phyloP scores from a whole-genome alignment of 2,113 vertebrate genomes.

The Corydoras sp. region DNA sequence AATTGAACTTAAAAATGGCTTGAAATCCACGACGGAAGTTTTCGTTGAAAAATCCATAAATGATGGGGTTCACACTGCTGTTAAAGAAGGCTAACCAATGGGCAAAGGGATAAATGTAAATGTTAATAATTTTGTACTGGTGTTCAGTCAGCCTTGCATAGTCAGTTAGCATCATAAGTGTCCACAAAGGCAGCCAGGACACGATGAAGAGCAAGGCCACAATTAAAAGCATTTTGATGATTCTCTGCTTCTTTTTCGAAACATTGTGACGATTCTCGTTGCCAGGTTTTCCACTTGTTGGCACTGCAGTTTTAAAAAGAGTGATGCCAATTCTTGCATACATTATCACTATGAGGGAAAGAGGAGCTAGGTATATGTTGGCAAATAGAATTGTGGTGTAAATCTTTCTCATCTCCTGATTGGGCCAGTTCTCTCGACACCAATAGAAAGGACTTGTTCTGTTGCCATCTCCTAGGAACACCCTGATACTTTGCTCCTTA shows the following conservation, averaged over 20 bases:
- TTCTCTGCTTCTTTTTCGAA: conserved; percentile 78
- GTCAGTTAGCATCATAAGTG: conserved; percentile 87
- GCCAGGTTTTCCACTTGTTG: conserved; percentile 53
- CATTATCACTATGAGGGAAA: conserved; percentile 80
- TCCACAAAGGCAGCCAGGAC: conserved; percentile 92
- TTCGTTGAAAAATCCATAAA: conserved; percentile 86
- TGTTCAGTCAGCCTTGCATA: conserved; percentile 70
- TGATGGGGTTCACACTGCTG: conserved; percentile 85
- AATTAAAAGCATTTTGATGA: conserved; percentile 81
- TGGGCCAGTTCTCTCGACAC: conserved; percentile 88
- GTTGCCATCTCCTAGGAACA: conserved; percentile 68
- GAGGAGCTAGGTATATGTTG: conserved; percentile 83
- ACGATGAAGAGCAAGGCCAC: conserved; percentile 83
- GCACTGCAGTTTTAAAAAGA: conserved; percentile 66
- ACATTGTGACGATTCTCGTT: conserved; percentile 63
- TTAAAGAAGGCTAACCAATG: conserved; percentile 92
- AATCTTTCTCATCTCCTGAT: conserved; percentile 80
- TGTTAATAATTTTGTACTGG: conserved; percentile 74
- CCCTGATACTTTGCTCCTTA: conserved; percentile 73
- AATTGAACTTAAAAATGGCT: conserved; percentile 71
- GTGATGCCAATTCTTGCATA: conserved; percentile 77
- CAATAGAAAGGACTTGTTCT: conserved; percentile 75
- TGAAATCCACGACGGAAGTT: conserved; percentile 82
- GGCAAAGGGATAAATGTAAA: conserved; percentile 83
- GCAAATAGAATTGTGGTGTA: conserved; percentile 87